Evolutionary conservation across 2,797 vertebrate genomes (phyloP), one percentile per base, ranked within the genome.

Genomic region (Neosilurus mollespiculum): DNA sequence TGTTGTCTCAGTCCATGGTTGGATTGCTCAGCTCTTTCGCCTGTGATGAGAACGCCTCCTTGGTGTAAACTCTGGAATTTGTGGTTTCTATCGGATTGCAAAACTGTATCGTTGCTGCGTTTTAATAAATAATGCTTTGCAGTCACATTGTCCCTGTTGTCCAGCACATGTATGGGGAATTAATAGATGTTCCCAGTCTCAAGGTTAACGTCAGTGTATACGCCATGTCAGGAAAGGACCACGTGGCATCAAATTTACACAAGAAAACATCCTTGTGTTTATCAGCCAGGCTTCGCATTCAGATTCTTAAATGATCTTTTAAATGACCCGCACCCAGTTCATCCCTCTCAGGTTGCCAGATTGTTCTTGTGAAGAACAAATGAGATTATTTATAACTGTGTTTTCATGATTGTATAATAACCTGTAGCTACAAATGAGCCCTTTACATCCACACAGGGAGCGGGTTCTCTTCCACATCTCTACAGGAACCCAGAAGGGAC

Each of bases 71-170:
- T 94, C 94, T 93, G 90, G 92, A 94, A 92, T 88, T 89, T 93
- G 92, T 94, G 91, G 93, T 95, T 95, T 95, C 92, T 94, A 94
- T 89, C 72, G 85, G 89, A 91, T 88, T 88, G 91, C 94, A 88
- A 88, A 88, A 85, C 80, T 87, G 87, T 88, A 88, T 93, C 90
- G 85, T 92, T 91, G 88, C 92, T 91, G 93, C 88, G 89, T 94
- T 94, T 93, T 91, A 92, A 93, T 94, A 88, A 89, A 89, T 83
- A 75, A 87, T 84, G 86, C 87, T 86, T 86, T 85, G 76, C 84
- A 82, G 65, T 87, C 59, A 37, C 43, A 72, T 61, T 0, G 22
- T 73, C 53, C 30, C 8, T 83, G 59, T 77, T 70, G 30, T 49
- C 16, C 30, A 75, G 20, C 18, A 12, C 3, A 54, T 12, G 7